These are phyloP conservation scores for Pseudorectes ferrugineus DNA, from an alignment of 2,113 vertebrate species.

Conservation along the genomic window DNA sequence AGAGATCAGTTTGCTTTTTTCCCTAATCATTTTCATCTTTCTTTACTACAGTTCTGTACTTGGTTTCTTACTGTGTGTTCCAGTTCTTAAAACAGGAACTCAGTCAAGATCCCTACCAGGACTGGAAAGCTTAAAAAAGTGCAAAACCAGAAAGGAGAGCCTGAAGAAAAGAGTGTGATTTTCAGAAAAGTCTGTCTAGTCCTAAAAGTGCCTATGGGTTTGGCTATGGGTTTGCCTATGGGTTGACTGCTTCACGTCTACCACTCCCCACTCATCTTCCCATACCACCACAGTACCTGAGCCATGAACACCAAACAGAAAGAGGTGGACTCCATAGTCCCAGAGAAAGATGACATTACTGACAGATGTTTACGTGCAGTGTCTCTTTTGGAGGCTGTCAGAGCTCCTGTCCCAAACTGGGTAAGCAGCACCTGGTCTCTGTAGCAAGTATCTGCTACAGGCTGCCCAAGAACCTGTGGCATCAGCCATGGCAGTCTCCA, in stretches of 20 bases:
- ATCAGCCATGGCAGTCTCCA: not conserved
- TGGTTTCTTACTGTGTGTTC: not conserved
- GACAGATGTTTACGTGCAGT: not conserved
- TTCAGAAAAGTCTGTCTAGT: not conserved
- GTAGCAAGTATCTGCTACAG: not conserved
- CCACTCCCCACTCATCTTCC: not conserved
- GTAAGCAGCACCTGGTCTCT: not conserved
- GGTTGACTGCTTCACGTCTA: not conserved
- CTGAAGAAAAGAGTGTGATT: not conserved
- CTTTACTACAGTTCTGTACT: not conserved
- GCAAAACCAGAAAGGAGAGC: not conserved
- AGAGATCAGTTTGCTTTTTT: not conserved
- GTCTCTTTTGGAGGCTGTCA: not conserved
- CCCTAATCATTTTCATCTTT: not conserved
- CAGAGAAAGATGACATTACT: not conserved
- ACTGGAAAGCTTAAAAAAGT: not conserved
- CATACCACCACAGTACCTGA: accelerated
- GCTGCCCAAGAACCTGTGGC: not conserved
- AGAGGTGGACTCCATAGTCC: not conserved
- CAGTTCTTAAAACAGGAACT: not conserved
- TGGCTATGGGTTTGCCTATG: too few species aligned
- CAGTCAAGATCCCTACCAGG: not conserved
- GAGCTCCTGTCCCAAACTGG: not conserved
- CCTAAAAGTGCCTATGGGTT: not conserved
- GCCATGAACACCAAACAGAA: not conserved